Conservation (phyloP, 2,797 vertebrate species). For the Pachyuromys duprasi region DNA sequence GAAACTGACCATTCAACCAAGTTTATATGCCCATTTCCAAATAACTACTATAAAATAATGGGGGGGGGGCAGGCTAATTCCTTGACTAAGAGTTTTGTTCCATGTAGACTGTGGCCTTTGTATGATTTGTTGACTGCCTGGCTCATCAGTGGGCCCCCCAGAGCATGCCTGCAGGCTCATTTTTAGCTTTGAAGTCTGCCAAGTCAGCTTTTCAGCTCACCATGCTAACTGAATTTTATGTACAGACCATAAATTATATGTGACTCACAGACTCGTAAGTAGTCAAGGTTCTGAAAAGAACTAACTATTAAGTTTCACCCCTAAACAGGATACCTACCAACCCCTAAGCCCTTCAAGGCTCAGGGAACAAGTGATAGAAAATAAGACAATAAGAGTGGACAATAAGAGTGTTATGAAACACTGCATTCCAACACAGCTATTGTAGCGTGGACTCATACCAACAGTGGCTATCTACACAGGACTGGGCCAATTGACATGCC, state of each 20-base stretch:
- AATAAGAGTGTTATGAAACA: background rate
- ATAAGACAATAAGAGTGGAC: background rate
- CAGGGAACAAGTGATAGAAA: background rate
- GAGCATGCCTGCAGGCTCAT: background rate
- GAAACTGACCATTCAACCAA: background rate
- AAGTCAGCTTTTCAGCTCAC: slow-evolving; percentile 71
- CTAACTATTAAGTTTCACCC: background rate
- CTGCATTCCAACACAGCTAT: background rate
- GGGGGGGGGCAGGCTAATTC: background rate
- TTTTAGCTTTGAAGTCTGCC: slow-evolving; percentile 61
- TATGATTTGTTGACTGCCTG: background rate
- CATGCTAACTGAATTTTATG: slow-evolving; percentile 78
- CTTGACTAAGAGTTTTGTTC: background rate
- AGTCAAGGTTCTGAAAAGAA: background rate
- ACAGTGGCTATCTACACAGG: background rate
- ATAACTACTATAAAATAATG: background rate
- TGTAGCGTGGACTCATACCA: background rate
- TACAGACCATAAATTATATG: slow-evolving; percentile 73
- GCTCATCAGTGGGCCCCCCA: slow-evolving; percentile 4
- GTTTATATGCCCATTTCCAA: background rate
- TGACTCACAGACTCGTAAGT: background rate
- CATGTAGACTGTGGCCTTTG: background rate
- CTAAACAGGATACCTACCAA: background rate
- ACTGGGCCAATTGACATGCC: background rate
- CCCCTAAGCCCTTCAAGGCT: background rate